Evolutionary conservation across 2,113 vertebrate species (phyloP).

Genomic region (Siphamia tubifer): DNA sequence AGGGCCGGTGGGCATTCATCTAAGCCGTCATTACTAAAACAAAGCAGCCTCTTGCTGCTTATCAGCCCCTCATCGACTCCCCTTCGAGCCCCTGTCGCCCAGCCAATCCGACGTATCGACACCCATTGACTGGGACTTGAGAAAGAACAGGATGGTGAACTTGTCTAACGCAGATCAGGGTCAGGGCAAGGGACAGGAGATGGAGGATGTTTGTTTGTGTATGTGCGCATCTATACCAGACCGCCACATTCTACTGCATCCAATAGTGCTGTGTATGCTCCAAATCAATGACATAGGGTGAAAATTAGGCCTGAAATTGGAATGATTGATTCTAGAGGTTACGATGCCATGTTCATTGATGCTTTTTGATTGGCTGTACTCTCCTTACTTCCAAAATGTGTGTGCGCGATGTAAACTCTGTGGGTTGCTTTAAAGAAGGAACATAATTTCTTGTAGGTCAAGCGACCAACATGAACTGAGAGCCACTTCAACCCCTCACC

Average conservation of each 20-base stretch:
- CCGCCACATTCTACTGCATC: slow-evolving; percentile 28
- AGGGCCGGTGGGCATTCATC: slow-evolving; percentile 48
- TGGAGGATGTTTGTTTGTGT: slow-evolving; percentile 29
- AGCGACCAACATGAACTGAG: slow-evolving; percentile 39
- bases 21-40: slow-evolving; percentile 84
- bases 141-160: slow-evolving; percentile 76
- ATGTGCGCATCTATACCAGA: slow-evolving; percentile 22
- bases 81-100: slow-evolving; percentile 60
- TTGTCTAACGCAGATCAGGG: slow-evolving; percentile 73
- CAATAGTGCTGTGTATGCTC: slow-evolving; percentile 56
- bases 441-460: slow-evolving; percentile 47
- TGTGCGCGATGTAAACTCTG: not conserved
- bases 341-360: slow-evolving; percentile 51
- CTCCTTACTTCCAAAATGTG: slow-evolving; percentile 11
- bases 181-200: slow-evolving; percentile 60
- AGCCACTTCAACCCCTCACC: slow-evolving; percentile 53
- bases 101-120: slow-evolving; percentile 75
- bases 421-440: slow-evolving; percentile 5
- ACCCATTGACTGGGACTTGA: slow-evolving; percentile 76
- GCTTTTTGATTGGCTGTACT: slow-evolving; percentile 35
- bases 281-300: slow-evolving; percentile 62
- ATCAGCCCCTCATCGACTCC: slow-evolving; percentile 79
- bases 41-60: slow-evolving; percentile 76
- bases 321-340: slow-evolving; percentile 56
- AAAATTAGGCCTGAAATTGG: slow-evolving; percentile 57